Percentiles rank a stretch among this genome's conserved stretches.
Conservation (phyloP, 2,113 vertebrate species). For the Mesitornis unicolor region DNA sequence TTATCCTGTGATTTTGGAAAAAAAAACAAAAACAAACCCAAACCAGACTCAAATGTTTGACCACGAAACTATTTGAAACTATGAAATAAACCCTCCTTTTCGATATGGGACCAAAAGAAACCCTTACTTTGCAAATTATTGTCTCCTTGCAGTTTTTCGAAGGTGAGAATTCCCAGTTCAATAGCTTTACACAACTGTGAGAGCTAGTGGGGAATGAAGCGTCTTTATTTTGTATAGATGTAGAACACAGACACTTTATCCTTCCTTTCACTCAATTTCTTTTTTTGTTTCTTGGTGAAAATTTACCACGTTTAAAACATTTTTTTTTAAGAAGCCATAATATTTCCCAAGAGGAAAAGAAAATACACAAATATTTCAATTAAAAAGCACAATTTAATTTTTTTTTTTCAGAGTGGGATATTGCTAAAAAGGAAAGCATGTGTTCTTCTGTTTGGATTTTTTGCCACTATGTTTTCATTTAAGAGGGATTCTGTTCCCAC, state of each 20-base stretch:
- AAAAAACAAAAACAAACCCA: background rate
- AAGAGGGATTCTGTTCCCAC: background rate
- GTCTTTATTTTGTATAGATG: background rate
- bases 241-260: background rate
- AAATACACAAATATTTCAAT: background rate
- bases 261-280: background rate
- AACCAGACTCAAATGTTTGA: too few relatives aligned
- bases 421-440: background rate
- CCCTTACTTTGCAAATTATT: background rate
- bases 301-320: background rate
- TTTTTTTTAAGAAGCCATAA: background rate
- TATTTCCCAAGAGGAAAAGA: background rate
- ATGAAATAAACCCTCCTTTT: background rate
- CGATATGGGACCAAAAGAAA: background rate
- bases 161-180: conserved; percentile 1
- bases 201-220: background rate
- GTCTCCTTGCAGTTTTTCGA: conserved; percentile 11
- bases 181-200: background rate
- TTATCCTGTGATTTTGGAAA: background rate
- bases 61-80: background rate
- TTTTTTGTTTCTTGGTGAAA: background rate
- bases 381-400: background rate
- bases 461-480: background rate
- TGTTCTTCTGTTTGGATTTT: background rate
- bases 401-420: background rate